Evolutionary conservation across 2,888 invertebrate genomes (phyloP), one percentile per base, ranked within the genome.

Genomic region (Actias luna): DNA sequence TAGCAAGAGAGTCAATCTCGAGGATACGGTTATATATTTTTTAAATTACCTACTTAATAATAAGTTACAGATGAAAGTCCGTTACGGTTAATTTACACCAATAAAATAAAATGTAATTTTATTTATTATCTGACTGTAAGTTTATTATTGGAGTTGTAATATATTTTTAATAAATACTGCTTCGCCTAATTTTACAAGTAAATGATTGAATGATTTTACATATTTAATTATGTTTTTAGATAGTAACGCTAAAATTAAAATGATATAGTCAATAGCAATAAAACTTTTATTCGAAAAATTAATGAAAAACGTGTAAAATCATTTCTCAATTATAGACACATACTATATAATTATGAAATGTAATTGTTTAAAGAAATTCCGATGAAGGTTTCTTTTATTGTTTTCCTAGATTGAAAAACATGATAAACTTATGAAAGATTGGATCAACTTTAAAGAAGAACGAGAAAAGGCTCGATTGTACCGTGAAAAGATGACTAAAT

Each of bases 401-500:
- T n/a, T n/a, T n/a, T n/a, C n/a, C n/a, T n/a, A 88, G 89, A 61
- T 85, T 27, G 79, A 76, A 50, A 72, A 66, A 58, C 88, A 83
- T 62, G 81, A 77, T 0, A 35, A 61, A 8, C 52, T 76, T 35
- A 87, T 88, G 71, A 79, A 82, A 33, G 72, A 76, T 0, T 89
- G 89, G 89, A 69, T 69, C 8, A 22, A 76, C 2, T 89, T 88
- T 67, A 89, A 87, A 66, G 77, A 80, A 2, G 80, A 79, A 31
- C 85, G 92, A 0, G 88, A 88, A 64, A 79, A 74, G 57, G 80
- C 75, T 1, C 80, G 86, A 0, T 64, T 52, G 4, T 88, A 89
- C 65, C 68, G 72, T 0, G 78, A 83, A 57, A 84, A 79, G 68
- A 91, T 91, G 90, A 75, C 66, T 4, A 81, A 75, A 0, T 83